A percentile compares a stretch with the other conserved stretches of the same genome.
Conservation (phyloP, 2,888 invertebrate genomes). For the Teleiodes luculella region DNA sequence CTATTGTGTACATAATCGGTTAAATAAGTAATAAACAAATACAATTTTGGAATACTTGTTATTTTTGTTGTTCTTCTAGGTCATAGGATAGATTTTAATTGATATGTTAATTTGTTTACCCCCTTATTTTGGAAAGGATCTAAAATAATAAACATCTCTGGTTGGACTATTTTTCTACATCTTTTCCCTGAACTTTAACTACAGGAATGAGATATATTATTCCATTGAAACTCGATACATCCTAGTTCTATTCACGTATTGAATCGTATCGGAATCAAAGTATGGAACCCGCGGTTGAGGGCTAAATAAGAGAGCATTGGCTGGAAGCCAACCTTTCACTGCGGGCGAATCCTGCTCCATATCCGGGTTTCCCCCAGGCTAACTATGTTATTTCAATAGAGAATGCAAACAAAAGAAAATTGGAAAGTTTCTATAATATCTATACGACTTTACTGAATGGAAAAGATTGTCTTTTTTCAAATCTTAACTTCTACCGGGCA, state of each 20-base stretch:
- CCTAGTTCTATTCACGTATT: not conserved
- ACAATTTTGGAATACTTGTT: too few relatives aligned
- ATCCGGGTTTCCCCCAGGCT: not conserved
- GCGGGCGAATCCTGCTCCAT: not conserved
- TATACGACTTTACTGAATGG: too few relatives aligned
- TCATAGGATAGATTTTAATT: too few relatives aligned
- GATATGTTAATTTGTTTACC: too few relatives aligned
- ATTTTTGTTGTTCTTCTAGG: too few relatives aligned
- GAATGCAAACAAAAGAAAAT: not conserved
- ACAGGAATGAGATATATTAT: not conserved
- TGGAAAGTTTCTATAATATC: not conserved
- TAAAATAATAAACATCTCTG: too few relatives aligned
- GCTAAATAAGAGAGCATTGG: not conserved
- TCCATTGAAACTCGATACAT: not conserved
- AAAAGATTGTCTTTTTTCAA: too few relatives aligned
- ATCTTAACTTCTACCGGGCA: too few relatives aligned
- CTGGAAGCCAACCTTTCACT: not conserved
- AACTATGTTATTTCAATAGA: not conserved
- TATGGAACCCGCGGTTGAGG: not conserved
- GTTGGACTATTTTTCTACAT: too few relatives aligned
- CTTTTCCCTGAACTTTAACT: not conserved
- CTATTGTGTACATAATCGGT: too few relatives aligned
- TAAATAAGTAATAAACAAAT: too few relatives aligned
- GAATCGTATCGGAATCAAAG: slow-evolving; percentile 1
- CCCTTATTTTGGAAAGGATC: too few relatives aligned